These are phyloP conservation scores for Mesorhabditis spiculigera DNA, from an alignment of 2,888 invertebrate species.

Conservation along the genomic window DNA sequence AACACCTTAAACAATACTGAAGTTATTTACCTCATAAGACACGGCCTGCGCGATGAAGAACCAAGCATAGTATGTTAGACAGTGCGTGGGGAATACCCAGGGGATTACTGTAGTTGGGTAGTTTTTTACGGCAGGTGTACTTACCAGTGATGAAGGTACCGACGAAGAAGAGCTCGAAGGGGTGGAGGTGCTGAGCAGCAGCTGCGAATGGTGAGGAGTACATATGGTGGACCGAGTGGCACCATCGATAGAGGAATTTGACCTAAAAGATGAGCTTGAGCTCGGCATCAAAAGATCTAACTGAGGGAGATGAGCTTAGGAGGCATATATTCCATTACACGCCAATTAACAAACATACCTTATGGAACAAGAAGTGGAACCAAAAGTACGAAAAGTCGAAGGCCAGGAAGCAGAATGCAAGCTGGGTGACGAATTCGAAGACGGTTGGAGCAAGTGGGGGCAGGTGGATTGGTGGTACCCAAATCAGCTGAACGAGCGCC, in stretches of 20 bases:
- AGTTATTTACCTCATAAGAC: slow-evolving; percentile 60
- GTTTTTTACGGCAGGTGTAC: too few relatives aligned
- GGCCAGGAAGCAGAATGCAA: slow-evolving; percentile 58
- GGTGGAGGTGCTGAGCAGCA: slow-evolving; percentile 63
- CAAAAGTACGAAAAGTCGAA: slow-evolving; percentile 63
- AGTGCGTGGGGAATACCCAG: slow-evolving; percentile 58
- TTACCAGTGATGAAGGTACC: slow-evolving; percentile 61
- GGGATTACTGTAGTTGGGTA: slow-evolving; percentile 28
- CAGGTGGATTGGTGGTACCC: slow-evolving; percentile 60
- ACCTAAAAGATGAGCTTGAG: slow-evolving; percentile 27
- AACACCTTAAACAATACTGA: neutral
- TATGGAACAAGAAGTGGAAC: slow-evolving; percentile 61
- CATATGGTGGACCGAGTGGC: slow-evolving; percentile 63
- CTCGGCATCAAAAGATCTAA: neutral
- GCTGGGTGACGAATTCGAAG: slow-evolving; percentile 46
- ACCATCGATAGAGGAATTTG: slow-evolving; percentile 61
- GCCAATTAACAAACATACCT: slow-evolving; percentile 30
- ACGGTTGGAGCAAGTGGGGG: slow-evolving; percentile 60
- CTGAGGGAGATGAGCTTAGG: too few relatives aligned
- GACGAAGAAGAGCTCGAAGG: slow-evolving; percentile 63
- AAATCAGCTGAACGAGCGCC: slow-evolving; percentile 61
- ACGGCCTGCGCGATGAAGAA: slow-evolving; percentile 60
- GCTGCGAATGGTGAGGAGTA: slow-evolving; percentile 61
- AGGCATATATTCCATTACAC: neutral
- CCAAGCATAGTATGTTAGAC: slow-evolving; percentile 62